Conservation (phyloP, 2,113 vertebrate genomes). For the Chiloscyllium plagiosum region DNA sequence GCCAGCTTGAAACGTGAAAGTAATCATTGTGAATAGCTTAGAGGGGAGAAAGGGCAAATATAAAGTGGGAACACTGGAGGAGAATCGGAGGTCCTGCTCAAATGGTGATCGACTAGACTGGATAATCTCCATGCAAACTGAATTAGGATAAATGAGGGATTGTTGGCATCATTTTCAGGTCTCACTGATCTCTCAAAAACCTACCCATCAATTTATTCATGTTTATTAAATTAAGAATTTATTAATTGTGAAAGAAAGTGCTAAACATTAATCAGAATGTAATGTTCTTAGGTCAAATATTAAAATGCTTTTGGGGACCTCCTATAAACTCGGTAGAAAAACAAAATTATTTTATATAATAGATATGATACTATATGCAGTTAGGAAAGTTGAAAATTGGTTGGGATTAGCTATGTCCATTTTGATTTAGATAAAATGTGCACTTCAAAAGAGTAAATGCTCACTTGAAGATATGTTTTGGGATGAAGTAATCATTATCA, state of each 20-base stretch:
- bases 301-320: background rate
- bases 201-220: background rate
- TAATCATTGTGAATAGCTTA: background rate
- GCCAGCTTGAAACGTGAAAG: background rate
- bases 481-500: background rate
- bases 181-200: background rate
- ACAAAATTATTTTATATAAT: background rate
- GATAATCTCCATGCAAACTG: background rate
- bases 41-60: background rate
- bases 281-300: background rate
- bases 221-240: background rate
- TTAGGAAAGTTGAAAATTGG: background rate
- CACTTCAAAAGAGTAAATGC: background rate
- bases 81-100: background rate
- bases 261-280: background rate
- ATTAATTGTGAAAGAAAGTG: background rate
- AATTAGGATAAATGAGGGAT: background rate
- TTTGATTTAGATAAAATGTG: background rate
- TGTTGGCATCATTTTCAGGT: background rate
- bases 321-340: background rate
- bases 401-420: background rate
- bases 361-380: background rate
- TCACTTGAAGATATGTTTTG: background rate
- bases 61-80: background rate
- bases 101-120: background rate